Evolutionary conservation across 2,888 invertebrate species (phyloP).

Genomic region (Penaeus monodon): DNA sequence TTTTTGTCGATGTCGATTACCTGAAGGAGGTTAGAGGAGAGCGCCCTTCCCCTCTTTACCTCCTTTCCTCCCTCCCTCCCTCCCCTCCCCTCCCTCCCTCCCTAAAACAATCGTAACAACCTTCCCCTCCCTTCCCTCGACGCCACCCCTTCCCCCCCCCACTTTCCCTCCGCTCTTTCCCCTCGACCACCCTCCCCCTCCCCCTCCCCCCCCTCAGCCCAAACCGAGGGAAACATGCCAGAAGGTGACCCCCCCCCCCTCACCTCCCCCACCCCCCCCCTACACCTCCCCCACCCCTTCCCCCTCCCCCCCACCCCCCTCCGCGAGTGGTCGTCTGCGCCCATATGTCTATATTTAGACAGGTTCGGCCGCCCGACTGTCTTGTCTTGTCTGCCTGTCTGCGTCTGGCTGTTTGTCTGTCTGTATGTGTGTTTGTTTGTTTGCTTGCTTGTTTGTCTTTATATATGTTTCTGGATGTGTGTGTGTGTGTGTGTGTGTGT

Average conservation of each 20-base stretch:
- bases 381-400: no score
- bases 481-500: no score
- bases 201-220: not conserved
- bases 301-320: not conserved
- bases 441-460: no score
- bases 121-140: not conserved
- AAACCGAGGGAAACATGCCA: no score
- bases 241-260: not conserved
- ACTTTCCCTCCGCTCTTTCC: not conserved
- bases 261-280: not conserved
- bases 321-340: no score
- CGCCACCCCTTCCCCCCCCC: no score
- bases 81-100: not conserved
- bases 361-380: no score
- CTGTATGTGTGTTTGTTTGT: no score
- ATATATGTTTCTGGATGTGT: no score
- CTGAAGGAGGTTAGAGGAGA: constrained; percentile 18
- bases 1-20: not conserved
- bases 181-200: not conserved
- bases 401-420: no score
- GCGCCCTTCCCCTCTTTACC: not conserved
- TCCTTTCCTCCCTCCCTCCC: not conserved
- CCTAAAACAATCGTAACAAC: not conserved
- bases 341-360: no score
- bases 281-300: not conserved